These are phyloP conservation scores for Notodonta dromedarius DNA, from an alignment of 2,888 invertebrate genomes.

Conservation along the genomic window DNA sequence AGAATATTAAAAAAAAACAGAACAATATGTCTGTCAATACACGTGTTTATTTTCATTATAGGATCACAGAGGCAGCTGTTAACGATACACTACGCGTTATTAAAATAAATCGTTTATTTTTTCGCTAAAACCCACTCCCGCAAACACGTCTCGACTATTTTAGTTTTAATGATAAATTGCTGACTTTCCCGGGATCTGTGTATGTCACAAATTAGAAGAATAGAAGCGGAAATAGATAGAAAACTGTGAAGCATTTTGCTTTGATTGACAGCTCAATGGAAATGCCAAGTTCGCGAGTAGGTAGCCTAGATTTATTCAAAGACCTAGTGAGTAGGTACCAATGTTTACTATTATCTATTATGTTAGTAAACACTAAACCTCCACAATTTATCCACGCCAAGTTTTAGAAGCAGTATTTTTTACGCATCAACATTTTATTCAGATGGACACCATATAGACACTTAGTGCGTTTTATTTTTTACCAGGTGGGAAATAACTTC, in stretches of 20 bases:
- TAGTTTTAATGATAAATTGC: conserved; percentile 73
- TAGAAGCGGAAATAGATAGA: conserved; percentile 31
- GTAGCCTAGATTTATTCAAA: background rate
- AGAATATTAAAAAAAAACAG: conserved; percentile 4
- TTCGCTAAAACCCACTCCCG: conserved; percentile 71
- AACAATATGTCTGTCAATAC: conserved; percentile 30
- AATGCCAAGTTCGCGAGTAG: background rate
- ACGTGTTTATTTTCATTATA: conserved; percentile 18
- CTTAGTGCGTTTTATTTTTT: too few relatives aligned
- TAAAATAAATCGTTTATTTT: conserved; percentile 66
- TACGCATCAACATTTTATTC: too few relatives aligned
- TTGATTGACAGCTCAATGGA: conserved; percentile 1
- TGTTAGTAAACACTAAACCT: too few relatives aligned
- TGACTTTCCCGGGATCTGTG: conserved; percentile 50
- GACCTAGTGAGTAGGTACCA: background rate
- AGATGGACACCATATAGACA: too few relatives aligned
- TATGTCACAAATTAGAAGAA: conserved; percentile 8
- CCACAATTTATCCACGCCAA: too few relatives aligned
- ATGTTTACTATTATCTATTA: too few relatives aligned
- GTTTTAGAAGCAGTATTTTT: too few relatives aligned
- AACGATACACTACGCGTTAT: conserved; percentile 49
- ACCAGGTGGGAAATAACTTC: too few relatives aligned
- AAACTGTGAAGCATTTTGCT: conserved; percentile 8
- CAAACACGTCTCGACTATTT: conserved; percentile 71
- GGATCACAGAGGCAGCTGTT: conserved; percentile 26